phyloP scores from a whole-genome alignment of 2,888 invertebrate species.

The Pachydiplax longipennis region DNA sequence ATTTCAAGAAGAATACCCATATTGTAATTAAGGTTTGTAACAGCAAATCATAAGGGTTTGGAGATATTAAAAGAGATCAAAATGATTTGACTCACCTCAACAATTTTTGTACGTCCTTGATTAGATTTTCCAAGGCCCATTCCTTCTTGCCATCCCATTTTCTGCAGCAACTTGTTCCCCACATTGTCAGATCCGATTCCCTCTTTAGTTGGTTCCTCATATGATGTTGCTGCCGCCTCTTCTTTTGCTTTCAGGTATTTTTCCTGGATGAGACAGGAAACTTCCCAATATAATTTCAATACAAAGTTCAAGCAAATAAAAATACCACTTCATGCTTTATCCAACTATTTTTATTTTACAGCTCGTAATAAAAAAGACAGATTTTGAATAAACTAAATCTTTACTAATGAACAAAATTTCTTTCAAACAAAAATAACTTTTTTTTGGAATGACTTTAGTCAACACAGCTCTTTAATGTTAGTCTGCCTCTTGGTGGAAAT shows the following conservation, averaged over 20 bases:
- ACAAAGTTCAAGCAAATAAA: conserved; percentile 14
- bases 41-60: too few relatives aligned
- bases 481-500: neutral
- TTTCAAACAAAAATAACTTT: neutral
- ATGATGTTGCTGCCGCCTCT: conserved; percentile 56
- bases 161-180: conserved; percentile 93
- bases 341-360: neutral
- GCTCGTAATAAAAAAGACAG: neutral
- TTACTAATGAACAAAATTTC: neutral
- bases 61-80: too few relatives aligned
- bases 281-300: conserved; percentile 12
- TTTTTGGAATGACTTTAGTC: neutral
- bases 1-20: too few relatives aligned
- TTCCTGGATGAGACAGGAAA: conserved; percentile 58
- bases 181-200: conserved; percentile 88
- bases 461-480: neutral
- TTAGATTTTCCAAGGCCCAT: conserved; percentile 92
- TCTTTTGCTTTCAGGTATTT: conserved; percentile 70
- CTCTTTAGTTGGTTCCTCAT: conserved; percentile 68
- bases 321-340: conserved; percentile 3
- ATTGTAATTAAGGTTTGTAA: too few relatives aligned
- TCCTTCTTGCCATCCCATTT: conserved; percentile 99
- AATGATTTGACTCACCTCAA: conserved; percentile 70
- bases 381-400: neutral
- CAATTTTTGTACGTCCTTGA: conserved; percentile 92